Conservation (phyloP, 1,140 invertebrate species). For the Ericerus pela region DNA sequence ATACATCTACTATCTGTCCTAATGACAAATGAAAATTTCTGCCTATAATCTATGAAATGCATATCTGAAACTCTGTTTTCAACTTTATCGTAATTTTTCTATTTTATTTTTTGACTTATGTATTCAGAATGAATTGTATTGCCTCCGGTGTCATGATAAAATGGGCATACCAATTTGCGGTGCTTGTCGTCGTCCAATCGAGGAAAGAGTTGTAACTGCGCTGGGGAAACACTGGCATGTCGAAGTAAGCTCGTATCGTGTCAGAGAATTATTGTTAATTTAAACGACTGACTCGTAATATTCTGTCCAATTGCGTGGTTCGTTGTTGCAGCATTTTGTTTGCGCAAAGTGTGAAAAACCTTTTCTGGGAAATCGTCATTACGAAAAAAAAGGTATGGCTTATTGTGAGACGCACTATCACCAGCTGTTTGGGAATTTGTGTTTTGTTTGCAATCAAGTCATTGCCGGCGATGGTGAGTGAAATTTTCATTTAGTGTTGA, state of each 20-base stretch:
- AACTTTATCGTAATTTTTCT: too few relatives aligned
- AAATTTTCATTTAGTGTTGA: neutral
- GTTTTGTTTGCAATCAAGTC: constrained; percentile 97
- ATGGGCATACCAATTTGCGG: constrained; percentile 98
- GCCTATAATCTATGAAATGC: too few relatives aligned
- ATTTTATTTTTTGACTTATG: constrained; percentile 18
- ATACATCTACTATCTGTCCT: too few relatives aligned
- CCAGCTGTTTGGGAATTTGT: constrained; percentile 95
- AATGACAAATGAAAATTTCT: too few relatives aligned
- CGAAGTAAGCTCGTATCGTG: constrained; percentile 41
- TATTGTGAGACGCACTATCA: constrained; percentile 99
- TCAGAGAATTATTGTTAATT: constrained; percentile 8
- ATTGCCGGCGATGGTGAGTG: constrained; percentile 87
- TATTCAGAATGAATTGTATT: constrained; percentile 82
- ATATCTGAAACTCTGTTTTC: too few relatives aligned
- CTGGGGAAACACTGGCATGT: constrained; percentile 99
- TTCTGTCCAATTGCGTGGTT: constrained; percentile 8
- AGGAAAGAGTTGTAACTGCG: constrained; percentile 91
- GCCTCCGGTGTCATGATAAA: constrained; percentile 95
- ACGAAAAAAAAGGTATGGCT: constrained; percentile 95
- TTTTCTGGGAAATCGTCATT: constrained; percentile 96
- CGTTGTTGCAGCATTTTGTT: constrained; percentile 74
- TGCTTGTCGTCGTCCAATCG: constrained; percentile 88
- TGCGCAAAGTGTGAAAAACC: constrained; percentile 99
- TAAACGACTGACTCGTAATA: neutral